phyloP scores from a whole-genome alignment of 2,797 vertebrate species.

The Allenopithecus nigroviridis region DNA sequence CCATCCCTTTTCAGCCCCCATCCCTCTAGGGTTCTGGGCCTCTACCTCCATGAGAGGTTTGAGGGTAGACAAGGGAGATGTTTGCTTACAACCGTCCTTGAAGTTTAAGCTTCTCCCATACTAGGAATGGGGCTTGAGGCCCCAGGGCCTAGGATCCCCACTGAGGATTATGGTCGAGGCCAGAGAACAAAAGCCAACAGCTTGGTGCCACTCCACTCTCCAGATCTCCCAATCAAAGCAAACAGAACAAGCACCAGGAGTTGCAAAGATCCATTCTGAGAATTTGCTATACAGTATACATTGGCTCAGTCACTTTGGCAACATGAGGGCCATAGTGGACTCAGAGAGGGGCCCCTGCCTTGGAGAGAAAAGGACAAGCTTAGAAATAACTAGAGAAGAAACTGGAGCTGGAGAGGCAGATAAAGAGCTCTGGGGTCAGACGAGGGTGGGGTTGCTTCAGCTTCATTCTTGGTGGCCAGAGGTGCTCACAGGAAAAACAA shows the following conservation, averaged over 20 bases:
- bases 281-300: slow-evolving; percentile 24
- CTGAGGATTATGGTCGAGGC: background rate
- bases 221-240: slow-evolving; percentile 8
- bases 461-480: background rate
- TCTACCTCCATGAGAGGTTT: background rate
- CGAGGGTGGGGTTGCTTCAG: background rate
- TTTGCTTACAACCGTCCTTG: background rate
- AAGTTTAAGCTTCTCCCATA: background rate
- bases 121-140: background rate
- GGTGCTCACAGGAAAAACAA: background rate
- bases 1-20: background rate
- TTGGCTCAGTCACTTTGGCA: background rate
- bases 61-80: background rate
- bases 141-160: background rate
- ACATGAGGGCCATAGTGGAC: background rate
- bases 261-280: slow-evolving; percentile 14
- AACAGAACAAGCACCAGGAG: background rate
- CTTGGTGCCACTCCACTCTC: background rate
- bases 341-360: background rate
- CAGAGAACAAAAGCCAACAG: background rate
- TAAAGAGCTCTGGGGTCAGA: background rate
- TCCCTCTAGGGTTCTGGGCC: background rate
- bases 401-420: background rate
- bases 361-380: background rate
- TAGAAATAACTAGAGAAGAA: background rate